Evolutionary conservation across 2,797 vertebrate species (phyloP).

Genomic region (Varecia variegata): DNA sequence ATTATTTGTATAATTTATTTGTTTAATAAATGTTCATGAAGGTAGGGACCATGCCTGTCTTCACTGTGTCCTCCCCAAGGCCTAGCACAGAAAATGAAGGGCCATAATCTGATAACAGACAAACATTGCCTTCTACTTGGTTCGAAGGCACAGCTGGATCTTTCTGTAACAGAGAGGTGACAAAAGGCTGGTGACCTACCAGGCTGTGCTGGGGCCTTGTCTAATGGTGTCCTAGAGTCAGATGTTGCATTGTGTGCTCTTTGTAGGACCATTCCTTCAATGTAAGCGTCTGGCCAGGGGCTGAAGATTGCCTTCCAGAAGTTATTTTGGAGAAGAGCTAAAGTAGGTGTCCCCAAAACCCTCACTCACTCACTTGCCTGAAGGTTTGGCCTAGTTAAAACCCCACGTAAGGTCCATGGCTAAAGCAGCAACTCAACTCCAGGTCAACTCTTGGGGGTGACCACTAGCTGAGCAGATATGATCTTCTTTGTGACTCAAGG

Average conservation of each 20-base stretch:
- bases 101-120: not conserved
- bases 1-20: slow-evolving; percentile 53
- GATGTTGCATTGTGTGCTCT: not conserved
- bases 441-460: not conserved
- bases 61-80: not conserved
- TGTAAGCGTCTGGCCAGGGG: not conserved
- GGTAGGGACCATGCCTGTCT: not conserved
- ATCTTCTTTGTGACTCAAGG: slow-evolving; percentile 24
- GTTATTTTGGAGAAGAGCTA: not conserved
- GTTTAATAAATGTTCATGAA: slow-evolving; percentile 12
- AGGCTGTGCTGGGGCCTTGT: not conserved
- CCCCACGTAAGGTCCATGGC: not conserved
- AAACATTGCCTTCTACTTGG: slow-evolving; percentile 13
- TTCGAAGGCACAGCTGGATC: not conserved
- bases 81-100: not conserved
- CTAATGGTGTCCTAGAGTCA: not conserved
- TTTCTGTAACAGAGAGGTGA: slow-evolving; percentile 3
- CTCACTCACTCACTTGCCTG: not conserved
- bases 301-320: slow-evolving; percentile 9
- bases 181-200: not conserved
- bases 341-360: not conserved
- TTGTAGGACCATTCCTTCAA: not conserved
- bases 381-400: slow-evolving; percentile 38
- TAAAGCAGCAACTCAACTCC: not conserved
- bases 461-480: not conserved